A percentile compares a stretch with the other conserved stretches of the same genome.
phyloP scores from a whole-genome alignment of 1,140 invertebrate species.

The Rhopalosiphum padi region DNA sequence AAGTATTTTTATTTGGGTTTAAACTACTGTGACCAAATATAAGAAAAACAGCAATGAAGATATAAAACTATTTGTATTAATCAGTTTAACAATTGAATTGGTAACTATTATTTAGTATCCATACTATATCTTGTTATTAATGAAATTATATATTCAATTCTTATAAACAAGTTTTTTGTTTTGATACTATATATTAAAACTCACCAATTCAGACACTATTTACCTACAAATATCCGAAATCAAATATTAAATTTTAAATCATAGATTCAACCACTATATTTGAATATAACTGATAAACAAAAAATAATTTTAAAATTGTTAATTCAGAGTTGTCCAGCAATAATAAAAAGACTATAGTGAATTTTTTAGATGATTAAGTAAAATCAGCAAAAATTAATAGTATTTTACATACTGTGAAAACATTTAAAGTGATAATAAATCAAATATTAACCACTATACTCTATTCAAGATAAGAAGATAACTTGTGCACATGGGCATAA shows the following conservation, averaged over 20 bases:
- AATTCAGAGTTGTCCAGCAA: not conserved
- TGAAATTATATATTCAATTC: not conserved
- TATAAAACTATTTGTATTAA: not conserved
- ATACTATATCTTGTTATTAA: not conserved
- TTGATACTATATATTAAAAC: not conserved
- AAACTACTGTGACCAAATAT: not conserved
- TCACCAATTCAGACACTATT: not conserved
- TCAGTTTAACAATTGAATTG: not conserved
- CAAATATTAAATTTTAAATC: not conserved
- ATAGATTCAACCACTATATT: not conserved
- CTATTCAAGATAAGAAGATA: too few relatives aligned
- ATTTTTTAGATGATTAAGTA: not conserved
- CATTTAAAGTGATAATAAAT: too few relatives aligned
- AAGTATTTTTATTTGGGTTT: not conserved
- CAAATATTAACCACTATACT: too few relatives aligned
- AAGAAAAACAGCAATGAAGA: not conserved
- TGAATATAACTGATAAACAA: not conserved
- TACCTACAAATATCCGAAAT: not conserved
- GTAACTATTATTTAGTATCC: conserved; percentile 8
- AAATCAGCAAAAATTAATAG: too few relatives aligned
- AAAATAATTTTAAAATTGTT: not conserved
- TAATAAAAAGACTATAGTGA: not conserved
- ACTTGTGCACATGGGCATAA: too few relatives aligned
- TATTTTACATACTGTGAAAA: too few relatives aligned
- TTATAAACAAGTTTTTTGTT: not conserved